Conservation (phyloP, 35 echinoderm and acorn worm genomes). For the Ophiothrix spiculata region DNA sequence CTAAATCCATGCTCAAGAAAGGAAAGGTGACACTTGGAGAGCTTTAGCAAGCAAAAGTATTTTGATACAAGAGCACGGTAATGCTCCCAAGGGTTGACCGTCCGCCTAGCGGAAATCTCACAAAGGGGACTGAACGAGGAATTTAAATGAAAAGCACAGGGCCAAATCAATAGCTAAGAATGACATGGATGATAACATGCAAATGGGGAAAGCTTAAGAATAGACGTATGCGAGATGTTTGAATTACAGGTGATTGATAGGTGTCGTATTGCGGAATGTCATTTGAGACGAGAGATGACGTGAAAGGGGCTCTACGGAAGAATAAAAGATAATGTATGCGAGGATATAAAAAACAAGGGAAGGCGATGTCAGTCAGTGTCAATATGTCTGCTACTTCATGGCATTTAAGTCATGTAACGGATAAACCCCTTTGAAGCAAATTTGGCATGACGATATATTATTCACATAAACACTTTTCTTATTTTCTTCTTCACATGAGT, state of each 20-base stretch:
- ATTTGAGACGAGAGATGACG: slow-evolving; percentile 7
- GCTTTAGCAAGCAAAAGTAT: not conserved
- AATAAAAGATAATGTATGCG: not conserved
- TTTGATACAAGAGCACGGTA: not conserved
- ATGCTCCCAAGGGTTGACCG: slow-evolving; percentile 1
- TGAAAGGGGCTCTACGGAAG: not conserved
- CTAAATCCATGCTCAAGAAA: not conserved
- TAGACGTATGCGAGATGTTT: not conserved
- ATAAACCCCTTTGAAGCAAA: not conserved
- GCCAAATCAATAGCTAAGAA: not conserved
- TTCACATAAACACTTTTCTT: not conserved
- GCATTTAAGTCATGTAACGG: not conserved
- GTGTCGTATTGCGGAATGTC: not conserved
- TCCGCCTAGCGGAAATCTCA: not conserved
- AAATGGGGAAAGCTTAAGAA: not conserved
- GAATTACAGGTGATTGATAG: not conserved
- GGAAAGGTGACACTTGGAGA: not conserved
- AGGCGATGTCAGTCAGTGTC: not conserved
- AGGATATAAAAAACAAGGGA: not conserved
- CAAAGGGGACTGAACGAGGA: not conserved
- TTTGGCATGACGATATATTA: not conserved
- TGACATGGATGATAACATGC: not conserved
- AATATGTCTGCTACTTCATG: not conserved
- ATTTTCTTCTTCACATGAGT: not conserved
- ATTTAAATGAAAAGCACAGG: not conserved